These are phyloP conservation scores for Ramphastos sulfuratus DNA, from an alignment of 2,113 vertebrate genomes.

Conservation along the genomic window DNA sequence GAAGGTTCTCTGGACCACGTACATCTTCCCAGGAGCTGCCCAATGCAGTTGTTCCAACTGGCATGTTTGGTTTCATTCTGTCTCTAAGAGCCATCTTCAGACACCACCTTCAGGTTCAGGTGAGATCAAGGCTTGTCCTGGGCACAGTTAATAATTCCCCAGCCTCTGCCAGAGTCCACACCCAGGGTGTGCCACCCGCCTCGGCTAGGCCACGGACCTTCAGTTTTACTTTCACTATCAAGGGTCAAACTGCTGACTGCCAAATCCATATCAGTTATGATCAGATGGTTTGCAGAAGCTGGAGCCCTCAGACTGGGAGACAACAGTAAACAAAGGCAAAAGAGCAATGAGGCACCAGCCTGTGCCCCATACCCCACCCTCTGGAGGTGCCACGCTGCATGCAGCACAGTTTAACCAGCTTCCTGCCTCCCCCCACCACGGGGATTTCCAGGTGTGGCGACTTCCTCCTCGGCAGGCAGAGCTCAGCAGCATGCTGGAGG, in stretches of 20 bases:
- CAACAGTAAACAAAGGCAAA: neutral
- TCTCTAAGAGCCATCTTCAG: neutral
- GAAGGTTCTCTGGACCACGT: neutral
- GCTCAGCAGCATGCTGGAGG: rapidly evolving
- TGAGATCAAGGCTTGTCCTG: neutral
- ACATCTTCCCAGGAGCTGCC: neutral
- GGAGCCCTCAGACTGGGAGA: neutral
- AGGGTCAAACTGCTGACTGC: neutral
- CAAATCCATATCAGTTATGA: neutral
- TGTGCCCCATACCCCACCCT: rapidly evolving
- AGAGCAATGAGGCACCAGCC: neutral
- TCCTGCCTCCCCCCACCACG: rapidly evolving
- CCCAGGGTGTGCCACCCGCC: rapidly evolving
- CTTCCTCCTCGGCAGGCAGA: neutral
- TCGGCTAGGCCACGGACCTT: neutral
- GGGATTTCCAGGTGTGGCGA: neutral
- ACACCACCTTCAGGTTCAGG: neutral
- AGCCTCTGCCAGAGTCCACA: rapidly evolving
- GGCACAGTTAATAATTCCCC: neutral
- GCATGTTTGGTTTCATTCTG: neutral
- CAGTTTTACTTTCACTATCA: neutral
- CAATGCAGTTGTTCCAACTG: neutral
- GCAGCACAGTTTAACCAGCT: neutral
- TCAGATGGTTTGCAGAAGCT: neutral
- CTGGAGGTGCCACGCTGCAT: rapidly evolving